A percentile compares a stretch with the other conserved stretches of the same genome.
phyloP scores from a whole-genome alignment of 1,140 invertebrate species.

The Drosophila erecta region DNA sequence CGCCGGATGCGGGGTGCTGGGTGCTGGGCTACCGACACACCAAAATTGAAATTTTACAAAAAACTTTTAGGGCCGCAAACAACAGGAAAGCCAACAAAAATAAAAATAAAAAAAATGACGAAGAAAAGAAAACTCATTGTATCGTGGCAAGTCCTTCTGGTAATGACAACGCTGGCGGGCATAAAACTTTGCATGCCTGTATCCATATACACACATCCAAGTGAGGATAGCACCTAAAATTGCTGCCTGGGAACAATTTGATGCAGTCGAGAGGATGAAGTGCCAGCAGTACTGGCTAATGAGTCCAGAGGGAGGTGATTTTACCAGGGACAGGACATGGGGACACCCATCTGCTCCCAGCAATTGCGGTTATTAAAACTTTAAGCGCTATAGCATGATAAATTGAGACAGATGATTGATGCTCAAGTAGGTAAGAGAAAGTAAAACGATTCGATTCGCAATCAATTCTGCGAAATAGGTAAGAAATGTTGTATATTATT shows the following conservation, averaged over 20 bases:
- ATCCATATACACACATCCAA: conserved; percentile 32
- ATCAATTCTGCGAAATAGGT: neutral
- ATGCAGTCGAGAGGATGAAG: conserved; percentile 37
- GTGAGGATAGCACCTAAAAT: conserved; percentile 43
- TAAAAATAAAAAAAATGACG: neutral
- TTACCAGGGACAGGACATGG: conserved; percentile 10
- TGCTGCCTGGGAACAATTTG: conserved; percentile 64
- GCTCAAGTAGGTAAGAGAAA: neutral
- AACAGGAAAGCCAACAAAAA: conserved; percentile 21
- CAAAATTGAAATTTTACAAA: conserved; percentile 78
- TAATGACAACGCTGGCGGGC: conserved; percentile 71
- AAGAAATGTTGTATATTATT: neutral
- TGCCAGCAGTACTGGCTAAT: conserved; percentile 53
- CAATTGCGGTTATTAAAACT: conserved; percentile 64
- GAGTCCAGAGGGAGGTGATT: conserved; percentile 44
- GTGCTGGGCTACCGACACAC: neutral
- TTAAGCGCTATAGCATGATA: conserved; percentile 56
- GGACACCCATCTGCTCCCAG: conserved; percentile 31
- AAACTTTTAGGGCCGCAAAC: conserved; percentile 55
- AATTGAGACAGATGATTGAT: conserved; percentile 58
- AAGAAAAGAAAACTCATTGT: conserved; percentile 41
- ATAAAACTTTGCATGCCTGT: conserved; percentile 55
- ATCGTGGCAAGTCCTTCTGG: conserved; percentile 30
- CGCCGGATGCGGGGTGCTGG: conserved; percentile 16
- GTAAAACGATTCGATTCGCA: neutral